These are phyloP conservation scores for Eublepharis macularius DNA, from an alignment of 2,113 vertebrate species.

Conservation along the genomic window DNA sequence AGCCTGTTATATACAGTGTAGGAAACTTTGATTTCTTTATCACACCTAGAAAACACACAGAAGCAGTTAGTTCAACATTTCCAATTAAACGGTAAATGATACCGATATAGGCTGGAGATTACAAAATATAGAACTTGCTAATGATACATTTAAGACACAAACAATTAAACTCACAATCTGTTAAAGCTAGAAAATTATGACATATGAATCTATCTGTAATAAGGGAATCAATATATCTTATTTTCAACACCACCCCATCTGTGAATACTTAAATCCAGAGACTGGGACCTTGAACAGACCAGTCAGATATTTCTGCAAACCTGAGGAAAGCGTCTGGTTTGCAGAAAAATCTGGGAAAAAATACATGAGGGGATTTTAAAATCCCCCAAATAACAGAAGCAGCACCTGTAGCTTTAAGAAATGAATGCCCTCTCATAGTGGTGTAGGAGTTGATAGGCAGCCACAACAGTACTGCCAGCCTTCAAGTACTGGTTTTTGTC, in stretches of 20 bases:
- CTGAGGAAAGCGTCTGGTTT: too few species aligned
- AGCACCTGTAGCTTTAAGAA: too few species aligned
- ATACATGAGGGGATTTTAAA: too few species aligned
- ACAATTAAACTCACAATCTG: not conserved
- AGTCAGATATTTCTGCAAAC: too few species aligned
- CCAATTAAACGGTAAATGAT: not conserved
- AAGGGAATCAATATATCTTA: not conserved
- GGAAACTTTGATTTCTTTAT: conserved; percentile 98
- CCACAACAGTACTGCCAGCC: too few species aligned
- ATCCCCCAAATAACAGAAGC: too few species aligned
- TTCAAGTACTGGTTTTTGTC: too few species aligned
- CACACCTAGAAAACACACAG: conserved; percentile 82
- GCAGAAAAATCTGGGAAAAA: too few species aligned
- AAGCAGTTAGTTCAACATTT: conserved; percentile 22
- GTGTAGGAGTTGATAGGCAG: too few species aligned
- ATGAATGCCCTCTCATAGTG: too few species aligned
- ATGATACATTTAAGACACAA: conserved; percentile 33
- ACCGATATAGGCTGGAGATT: not conserved
- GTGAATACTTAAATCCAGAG: too few species aligned
- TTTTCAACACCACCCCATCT: not conserved
- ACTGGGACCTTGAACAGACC: too few species aligned
- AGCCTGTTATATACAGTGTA: conserved; percentile 98
- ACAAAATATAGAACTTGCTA: conserved; percentile 13
- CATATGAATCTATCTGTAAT: not conserved
- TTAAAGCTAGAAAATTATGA: not conserved